Evolutionary conservation across 2,113 vertebrate genomes (phyloP), one percentile per base, ranked within the genome.

Genomic region (Regulus satrapa): DNA sequence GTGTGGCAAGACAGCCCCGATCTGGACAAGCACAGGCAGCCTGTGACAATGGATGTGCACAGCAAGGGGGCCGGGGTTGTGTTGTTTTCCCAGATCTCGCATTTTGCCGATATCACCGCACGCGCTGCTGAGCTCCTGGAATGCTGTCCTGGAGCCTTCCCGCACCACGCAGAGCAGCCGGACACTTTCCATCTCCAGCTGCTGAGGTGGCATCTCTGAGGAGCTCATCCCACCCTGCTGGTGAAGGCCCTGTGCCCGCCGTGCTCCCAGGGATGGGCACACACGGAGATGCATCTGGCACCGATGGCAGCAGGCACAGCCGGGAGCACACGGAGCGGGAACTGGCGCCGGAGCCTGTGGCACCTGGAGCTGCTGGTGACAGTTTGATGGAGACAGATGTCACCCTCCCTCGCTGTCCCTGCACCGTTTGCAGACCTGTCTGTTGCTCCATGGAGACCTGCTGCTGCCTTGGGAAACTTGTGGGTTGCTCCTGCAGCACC

Each of bases 91-190:
- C 31, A 9, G 36, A 26, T 55, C 34, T 49, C 46, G 15, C 48
- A 8, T 28, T 81, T 76, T 40, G 38, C 48, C 0, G 1, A 0
- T 19, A n/a, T 25, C 6, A 3, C 24, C 0, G 0, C 26, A 64
- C 4, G 0, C 0, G 0, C 41, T 72, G 52, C 85, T 18, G 76
- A 80, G 76, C 73, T 56, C 43, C 54, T 2, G 31, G 6, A n/a
- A n/a, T n/a, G n/a, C n/a, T n/a, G 29, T n/a, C 77, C 41, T 63
- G 16, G 71, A 40, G 40, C 31, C 58, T 68, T 59, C 61, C 45
- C 0, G 0, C 8, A 58, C 45, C 77, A 46, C 6, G 11, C 23
- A 17, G 86, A 58, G 34, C 32, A 12, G 2, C 29, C 0, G 0
- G 55, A 29, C 1, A 8, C 52, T 28, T 24, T 36, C 73, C 69